Base-by-base conservation (phyloP, 2,113 vertebrate genomes). In the Rhagologus leucostigma region DNA sequence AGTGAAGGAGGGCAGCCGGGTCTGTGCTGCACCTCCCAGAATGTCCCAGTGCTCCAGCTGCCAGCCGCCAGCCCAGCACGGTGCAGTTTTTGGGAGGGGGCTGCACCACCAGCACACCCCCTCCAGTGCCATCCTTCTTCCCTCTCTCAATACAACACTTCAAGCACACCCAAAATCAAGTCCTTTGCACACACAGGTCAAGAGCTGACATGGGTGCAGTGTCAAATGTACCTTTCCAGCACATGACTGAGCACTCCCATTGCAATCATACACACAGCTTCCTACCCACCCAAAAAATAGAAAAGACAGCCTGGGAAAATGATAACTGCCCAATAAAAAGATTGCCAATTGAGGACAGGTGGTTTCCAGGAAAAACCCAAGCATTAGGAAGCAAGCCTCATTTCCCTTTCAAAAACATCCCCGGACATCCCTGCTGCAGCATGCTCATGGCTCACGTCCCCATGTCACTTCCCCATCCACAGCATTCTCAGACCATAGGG, bases 51-150 rank as follows among this genome's bases (percentile, higher is more conserved):
- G 62, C 44, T 86, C 39, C 9, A 0, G 49, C 83, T 79, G 35
- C 1, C 1, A 90, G 60, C 42, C 1, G 0, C 35, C 59, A 67
- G 56, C 52, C 24, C 53, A 88, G 59, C 41, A 53, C 0, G 0
- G 19, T 5, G 20, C 9, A 19, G 52, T 39, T 7, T 44, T 55
- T 37, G 73, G 32, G 64, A 77, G n/a, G 37, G 12, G 22, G 10
- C 1, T 74, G 55, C 41, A 69, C 21, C 60, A 47, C 5, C 80
- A 70, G 60, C 78, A 76, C 29, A 49, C 1, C 10, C 57, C 9
- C 24, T 33, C 41, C 90, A 57, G 50, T 29, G 44, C 13, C 8
- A 2, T 11, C 47, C 32, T 69, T 13, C 56, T 67, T 49, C 59
- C 32, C 21, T 42, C 52, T 30, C 44, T 44, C 74, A 24, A 1